Conservation (phyloP, 2,888 invertebrate genomes). For the Alentia gelatinosa region DNA sequence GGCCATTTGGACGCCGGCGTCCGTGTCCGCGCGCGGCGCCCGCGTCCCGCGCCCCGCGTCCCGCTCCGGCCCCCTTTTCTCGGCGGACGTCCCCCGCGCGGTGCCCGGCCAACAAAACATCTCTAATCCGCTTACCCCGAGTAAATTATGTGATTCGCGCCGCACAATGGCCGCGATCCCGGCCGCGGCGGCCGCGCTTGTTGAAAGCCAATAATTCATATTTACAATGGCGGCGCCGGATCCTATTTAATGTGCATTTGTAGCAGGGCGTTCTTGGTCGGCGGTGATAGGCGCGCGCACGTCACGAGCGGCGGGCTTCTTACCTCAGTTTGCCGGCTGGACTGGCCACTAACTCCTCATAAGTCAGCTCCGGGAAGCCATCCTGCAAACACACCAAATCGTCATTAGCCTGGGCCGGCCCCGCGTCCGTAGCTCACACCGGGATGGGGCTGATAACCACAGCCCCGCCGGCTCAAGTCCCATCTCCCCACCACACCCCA, state of each 20-base stretch:
- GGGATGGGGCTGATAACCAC: neutral
- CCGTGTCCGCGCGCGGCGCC: neutral
- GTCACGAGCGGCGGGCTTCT: slow-evolving; percentile 14
- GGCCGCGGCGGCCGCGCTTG: neutral
- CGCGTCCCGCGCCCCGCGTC: neutral
- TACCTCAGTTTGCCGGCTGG: slow-evolving; percentile 36
- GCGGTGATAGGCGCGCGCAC: neutral
- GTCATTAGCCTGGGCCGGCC: slow-evolving; percentile 32
- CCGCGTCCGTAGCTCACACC: neutral
- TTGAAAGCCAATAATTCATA: slow-evolving; percentile 53
- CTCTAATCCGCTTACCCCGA: slow-evolving; percentile 54
- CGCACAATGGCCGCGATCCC: slow-evolving; percentile 32
- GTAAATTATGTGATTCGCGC: slow-evolving; percentile 56
- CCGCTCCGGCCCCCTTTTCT: neutral
- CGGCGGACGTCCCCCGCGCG: neutral
- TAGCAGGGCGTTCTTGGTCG: neutral
- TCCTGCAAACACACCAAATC: slow-evolving; percentile 47
- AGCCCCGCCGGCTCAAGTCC: neutral
- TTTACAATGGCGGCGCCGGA: slow-evolving; percentile 28
- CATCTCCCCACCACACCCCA: neutral
- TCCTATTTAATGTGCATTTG: slow-evolving; percentile 53
- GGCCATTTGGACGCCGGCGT: slow-evolving; percentile 4
- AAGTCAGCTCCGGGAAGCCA: slow-evolving; percentile 35
- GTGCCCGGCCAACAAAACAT: slow-evolving; percentile 31
- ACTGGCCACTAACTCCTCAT: slow-evolving; percentile 20